phyloP scores from a whole-genome alignment of 2,888 invertebrate genomes.

The Callyntrura guangdongensis region DNA sequence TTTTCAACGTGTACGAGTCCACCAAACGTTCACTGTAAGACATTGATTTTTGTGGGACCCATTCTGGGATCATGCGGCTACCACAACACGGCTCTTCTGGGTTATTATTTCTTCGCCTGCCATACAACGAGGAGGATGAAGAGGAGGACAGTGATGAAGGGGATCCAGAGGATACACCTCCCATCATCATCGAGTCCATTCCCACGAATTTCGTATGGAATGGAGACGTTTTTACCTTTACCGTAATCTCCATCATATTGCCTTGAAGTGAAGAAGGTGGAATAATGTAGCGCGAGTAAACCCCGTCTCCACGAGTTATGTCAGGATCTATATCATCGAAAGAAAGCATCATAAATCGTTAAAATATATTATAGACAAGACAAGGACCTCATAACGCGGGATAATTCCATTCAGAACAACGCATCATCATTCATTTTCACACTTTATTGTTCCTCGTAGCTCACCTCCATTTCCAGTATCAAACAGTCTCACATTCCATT shows the following conservation, averaged over 20 bases:
- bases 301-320: constrained; percentile 89
- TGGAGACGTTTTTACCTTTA: constrained; percentile 82
- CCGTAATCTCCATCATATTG: constrained; percentile 81
- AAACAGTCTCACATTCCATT: constrained; percentile 87
- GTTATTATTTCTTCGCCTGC: constrained; percentile 74
- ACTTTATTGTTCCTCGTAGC: constrained; percentile 35
- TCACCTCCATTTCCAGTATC: constrained; percentile 88
- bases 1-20: constrained; percentile 82
- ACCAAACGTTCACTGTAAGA: constrained; percentile 82
- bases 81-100: constrained; percentile 87
- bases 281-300: constrained; percentile 89
- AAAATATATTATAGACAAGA: not conserved
- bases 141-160: constrained; percentile 47
- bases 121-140: constrained; percentile 35
- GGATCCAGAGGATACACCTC: constrained; percentile 28
- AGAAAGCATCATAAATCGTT: constrained; percentile 30
- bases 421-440: constrained; percentile 37
- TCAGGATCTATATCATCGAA: constrained; percentile 88
- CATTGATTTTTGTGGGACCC: constrained; percentile 81
- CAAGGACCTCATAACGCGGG: no score
- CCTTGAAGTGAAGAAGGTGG: constrained; percentile 85
- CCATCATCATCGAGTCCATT: constrained; percentile 66
- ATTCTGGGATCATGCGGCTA: constrained; percentile 81
- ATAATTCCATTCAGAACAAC: not conserved
- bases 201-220: constrained; percentile 81